phyloP scores from a whole-genome alignment of 2,113 vertebrate species.

The Leuciscus idus region DNA sequence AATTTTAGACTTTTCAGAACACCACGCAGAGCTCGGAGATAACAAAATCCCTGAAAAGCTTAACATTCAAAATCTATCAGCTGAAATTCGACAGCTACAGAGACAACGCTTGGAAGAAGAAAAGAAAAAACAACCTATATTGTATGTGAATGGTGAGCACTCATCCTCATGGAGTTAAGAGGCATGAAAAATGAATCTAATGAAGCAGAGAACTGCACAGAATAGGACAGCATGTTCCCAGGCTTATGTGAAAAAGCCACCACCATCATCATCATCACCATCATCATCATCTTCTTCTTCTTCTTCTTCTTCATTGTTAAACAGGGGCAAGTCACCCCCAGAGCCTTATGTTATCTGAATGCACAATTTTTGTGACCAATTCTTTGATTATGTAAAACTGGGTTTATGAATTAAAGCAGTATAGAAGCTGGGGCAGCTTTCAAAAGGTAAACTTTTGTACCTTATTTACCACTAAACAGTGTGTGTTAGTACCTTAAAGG shows the following conservation, averaged over 20 bases:
- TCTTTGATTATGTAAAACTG: neutral
- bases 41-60: conserved; percentile 26
- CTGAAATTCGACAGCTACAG: neutral
- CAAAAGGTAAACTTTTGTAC: too few species aligned
- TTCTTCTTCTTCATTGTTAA: neutral
- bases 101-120: neutral
- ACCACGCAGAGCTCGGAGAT: neutral
- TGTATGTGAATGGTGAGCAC: conserved; percentile 14
- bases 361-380: neutral
- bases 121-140: neutral
- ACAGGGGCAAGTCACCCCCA: conserved; percentile 44
- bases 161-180: conserved; percentile 1
- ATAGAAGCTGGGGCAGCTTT: too few species aligned
- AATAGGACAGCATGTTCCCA: conserved; percentile 30
- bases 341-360: conserved; percentile 8
- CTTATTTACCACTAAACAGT: too few species aligned
- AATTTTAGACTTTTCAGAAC: neutral
- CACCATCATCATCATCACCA: neutral
- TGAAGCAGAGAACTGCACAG: neutral
- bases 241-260: neutral
- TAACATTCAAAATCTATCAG: conserved; percentile 1
- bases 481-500: too few species aligned
- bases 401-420: neutral
- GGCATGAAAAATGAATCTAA: conserved; percentile 32
- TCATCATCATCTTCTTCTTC: neutral